A percentile compares a stretch with the other conserved stretches of the same genome.
Conservation (phyloP, 2,113 vertebrate species). For the Paedocypris sp. region DNA sequence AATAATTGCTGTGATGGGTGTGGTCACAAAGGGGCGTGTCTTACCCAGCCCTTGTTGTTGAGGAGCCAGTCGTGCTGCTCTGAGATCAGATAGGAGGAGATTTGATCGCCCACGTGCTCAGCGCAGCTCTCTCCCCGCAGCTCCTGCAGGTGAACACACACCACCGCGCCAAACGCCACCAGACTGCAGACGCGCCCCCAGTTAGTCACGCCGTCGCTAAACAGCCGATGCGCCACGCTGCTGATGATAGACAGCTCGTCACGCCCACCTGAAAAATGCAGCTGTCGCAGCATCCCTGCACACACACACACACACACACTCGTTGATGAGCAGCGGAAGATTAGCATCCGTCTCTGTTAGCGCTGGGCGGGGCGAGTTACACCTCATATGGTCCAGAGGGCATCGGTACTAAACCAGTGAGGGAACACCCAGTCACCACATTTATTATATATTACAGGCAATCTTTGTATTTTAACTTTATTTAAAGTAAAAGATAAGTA, state of each 20-base stretch:
- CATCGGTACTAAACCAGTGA: too few species aligned
- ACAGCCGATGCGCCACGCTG: conserved; percentile 52
- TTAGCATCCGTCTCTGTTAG: too few species aligned
- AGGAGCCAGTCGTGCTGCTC: conserved; percentile 63
- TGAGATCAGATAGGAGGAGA: conserved; percentile 58
- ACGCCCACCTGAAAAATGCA: conserved; percentile 51
- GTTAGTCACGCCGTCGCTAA: conserved; percentile 66
- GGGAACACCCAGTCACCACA: too few species aligned
- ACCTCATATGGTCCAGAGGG: too few species aligned
- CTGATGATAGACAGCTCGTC: conserved; percentile 49
- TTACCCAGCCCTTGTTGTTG: conserved; percentile 69
- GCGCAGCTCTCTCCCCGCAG: conserved; percentile 55
- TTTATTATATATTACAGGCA: too few species aligned
- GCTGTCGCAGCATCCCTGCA: conserved; percentile 65
- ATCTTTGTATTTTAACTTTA: too few species aligned
- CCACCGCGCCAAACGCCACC: conserved; percentile 67
- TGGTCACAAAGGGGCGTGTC: too few species aligned
- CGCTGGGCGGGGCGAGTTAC: too few species aligned
- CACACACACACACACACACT: background rate
- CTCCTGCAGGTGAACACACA: conserved; percentile 63
- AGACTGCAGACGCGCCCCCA: conserved; percentile 74
- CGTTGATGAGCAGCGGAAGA: too few species aligned
- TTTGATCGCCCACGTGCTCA: conserved; percentile 46
- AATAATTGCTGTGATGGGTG: too few species aligned
- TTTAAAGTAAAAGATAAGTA: too few species aligned